Evolutionary conservation across 2,797 vertebrate genomes (phyloP), one percentile per base, ranked within the genome.

Genomic region (Arctocebus calabarensis): DNA sequence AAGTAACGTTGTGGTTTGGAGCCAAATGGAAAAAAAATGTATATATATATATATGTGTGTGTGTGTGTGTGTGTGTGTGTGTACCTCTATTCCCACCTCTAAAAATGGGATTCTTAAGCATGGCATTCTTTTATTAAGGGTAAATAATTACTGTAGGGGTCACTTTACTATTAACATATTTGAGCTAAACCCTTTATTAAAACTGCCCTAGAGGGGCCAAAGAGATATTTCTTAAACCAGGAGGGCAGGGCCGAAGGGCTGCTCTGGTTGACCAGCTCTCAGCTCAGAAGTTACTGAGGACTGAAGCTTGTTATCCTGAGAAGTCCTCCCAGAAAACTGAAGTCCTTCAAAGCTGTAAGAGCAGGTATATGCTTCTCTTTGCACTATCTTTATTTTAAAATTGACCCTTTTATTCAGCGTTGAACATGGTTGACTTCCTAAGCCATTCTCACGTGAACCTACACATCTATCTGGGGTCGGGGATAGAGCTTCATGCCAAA

Each of bases 1-100:
- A 91, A 40, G 32, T 9, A 73, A 92, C 79, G 84, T 86, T 3
- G 0, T 77, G 86, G 88, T 96, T 71, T 74, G 57, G 71, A 91
- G 34, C 59, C 64, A 62, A 95, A 86, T 48, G 83, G 78, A 55
- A 64, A 94, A 71, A 5, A 12, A 71, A 66, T 25, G 43, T 14
- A 48, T 48, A 4, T 48, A 4, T 48, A 3, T 48, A 13, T 48
- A 13, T 48, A 13, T 48, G 48, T 52, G 48, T 52, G 48, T 52
- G 48, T 52, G 48, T 52, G 48, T 52, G 14, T 48, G 48, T 52
- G 48, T 52, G 14, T 52, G 48, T 52, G 48, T 52, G 14, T 16
- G n/a, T 55, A 37, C 5, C n/a, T 62, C 29, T 9, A 23, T 19
- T 61, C 22, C 7, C 17, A 48, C 3, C 45, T 40, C 10, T 34